Evolutionary conservation across 2,888 invertebrate species (phyloP), one percentile per base, ranked within the genome.

Genomic region (Helobdella robusta): DNA sequence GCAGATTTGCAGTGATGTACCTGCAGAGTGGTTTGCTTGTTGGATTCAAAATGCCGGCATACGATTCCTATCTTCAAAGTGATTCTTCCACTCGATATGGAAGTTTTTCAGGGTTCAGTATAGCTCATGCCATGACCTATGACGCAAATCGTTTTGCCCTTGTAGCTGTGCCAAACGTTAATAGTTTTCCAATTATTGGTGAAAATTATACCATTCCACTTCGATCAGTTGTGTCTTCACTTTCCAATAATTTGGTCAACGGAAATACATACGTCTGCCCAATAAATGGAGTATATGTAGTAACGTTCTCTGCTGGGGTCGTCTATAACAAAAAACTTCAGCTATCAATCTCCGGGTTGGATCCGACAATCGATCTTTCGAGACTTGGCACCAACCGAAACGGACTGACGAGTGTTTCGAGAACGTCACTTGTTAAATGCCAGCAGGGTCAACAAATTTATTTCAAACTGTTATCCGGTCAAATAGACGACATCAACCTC

Each of bases 71-170:
- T 25, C 11, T 65, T 15, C 20, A 34, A 23, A 25, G 59, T 28
- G 59, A 62, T 56, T 30, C 11, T 25, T 15, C 15, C 25, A 36
- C 25, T n/a, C 15, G 44, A 2, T 36, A 60, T 25, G 56, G 64
- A 35, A 64, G 44, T 59, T 67, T 67, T n/a, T 65, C 54, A n/a
- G 67, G 36, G 5, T 67, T 67, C 46, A 64, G 64, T 23, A 58
- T 67, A n/a, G 3, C 59, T 6, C 60, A 59, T 23, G 30, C 54
- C 6, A 59, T 67, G 50, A 48, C 59, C 11, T 40, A 40, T 5
- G 50, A 60, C n/a, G 58, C 67, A 25, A 23, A 59, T 20, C 18
- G 8, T 15, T 58, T 36, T 5, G 44, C 67, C 30, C 34, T 67
- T n/a, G 15, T 44, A 18, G 67, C 67, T 18, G 50, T 54, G 20